These are phyloP conservation scores for Hybognathus amarus DNA, from an alignment of 2,797 vertebrate genomes.

Conservation along the genomic window DNA sequence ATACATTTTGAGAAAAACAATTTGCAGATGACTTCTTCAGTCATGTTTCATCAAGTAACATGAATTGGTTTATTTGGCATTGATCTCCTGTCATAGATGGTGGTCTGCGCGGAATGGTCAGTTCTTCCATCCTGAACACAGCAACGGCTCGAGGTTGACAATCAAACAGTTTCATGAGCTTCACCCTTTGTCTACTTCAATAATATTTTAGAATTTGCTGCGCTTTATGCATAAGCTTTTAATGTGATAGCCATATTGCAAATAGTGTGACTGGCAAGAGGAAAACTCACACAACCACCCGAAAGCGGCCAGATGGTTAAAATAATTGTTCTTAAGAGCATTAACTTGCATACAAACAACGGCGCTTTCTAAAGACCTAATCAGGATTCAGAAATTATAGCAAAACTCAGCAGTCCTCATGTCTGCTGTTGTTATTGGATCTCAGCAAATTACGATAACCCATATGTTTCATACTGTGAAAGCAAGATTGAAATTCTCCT, in stretches of 20 bases:
- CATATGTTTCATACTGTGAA: slow-evolving; percentile 33
- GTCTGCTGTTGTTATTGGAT: slow-evolving; percentile 11
- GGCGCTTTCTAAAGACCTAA: slow-evolving; percentile 22
- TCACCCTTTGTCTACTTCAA: not conserved
- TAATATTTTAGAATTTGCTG: not conserved
- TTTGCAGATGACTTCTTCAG: not conserved
- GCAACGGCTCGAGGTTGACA: not conserved
- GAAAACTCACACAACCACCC: not conserved
- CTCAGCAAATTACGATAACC: slow-evolving; percentile 14
- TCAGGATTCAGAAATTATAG: slow-evolving; percentile 18
- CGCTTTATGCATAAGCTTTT: not conserved
- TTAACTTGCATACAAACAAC: slow-evolving; percentile 17
- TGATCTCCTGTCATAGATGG: not conserved
- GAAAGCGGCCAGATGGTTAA: slow-evolving; percentile 22
- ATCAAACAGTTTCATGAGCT: no score
- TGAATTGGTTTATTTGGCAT: not conserved
- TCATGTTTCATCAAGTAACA: slow-evolving; percentile 7
- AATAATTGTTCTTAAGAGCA: slow-evolving; percentile 27
- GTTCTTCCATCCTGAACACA: not conserved
- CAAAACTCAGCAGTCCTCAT: slow-evolving; percentile 25
- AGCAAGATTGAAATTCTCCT: slow-evolving; percentile 27
- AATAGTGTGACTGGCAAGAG: slow-evolving; percentile 12
- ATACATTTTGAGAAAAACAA: slow-evolving; percentile 6
- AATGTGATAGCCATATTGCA: slow-evolving; percentile 7
- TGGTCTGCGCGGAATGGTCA: not conserved